These are phyloP conservation scores for Glossophaga mutica DNA, from an alignment of 2,797 vertebrate species.

Conservation along the genomic window DNA sequence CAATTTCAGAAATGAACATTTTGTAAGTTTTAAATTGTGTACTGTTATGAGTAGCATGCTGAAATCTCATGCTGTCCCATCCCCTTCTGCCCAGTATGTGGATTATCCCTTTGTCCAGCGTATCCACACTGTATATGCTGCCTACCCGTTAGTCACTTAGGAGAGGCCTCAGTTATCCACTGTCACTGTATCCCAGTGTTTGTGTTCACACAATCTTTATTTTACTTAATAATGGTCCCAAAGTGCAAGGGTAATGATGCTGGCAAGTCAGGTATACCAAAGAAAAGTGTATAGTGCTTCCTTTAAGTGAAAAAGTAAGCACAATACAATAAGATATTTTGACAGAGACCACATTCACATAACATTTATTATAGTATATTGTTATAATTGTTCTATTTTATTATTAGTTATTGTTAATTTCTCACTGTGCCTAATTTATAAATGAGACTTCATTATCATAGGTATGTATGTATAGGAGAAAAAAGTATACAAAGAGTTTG, in stretches of 20 bases:
- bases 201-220: neutral
- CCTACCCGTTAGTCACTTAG: neutral
- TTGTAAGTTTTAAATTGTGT: neutral
- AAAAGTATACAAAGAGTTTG: neutral
- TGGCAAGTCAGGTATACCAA: neutral
- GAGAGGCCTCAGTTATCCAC: neutral
- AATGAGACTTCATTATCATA: neutral
- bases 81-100: neutral
- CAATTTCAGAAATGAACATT: neutral
- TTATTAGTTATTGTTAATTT: neutral
- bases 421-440: neutral
- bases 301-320: neutral
- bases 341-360: neutral
- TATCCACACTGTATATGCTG: neutral
- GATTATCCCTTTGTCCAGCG: neutral
- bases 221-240: neutral
- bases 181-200: neutral
- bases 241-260: neutral
- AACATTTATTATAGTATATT: neutral
- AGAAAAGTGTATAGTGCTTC: neutral
- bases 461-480: neutral
- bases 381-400: neutral
- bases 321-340: neutral
- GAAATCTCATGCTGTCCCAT: neutral
- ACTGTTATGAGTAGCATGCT: neutral